Evolutionary conservation across 1,140 invertebrate genomes (phyloP), one percentile per base, ranked within the genome.

Genomic region (Lutraria rhynchaena): DNA sequence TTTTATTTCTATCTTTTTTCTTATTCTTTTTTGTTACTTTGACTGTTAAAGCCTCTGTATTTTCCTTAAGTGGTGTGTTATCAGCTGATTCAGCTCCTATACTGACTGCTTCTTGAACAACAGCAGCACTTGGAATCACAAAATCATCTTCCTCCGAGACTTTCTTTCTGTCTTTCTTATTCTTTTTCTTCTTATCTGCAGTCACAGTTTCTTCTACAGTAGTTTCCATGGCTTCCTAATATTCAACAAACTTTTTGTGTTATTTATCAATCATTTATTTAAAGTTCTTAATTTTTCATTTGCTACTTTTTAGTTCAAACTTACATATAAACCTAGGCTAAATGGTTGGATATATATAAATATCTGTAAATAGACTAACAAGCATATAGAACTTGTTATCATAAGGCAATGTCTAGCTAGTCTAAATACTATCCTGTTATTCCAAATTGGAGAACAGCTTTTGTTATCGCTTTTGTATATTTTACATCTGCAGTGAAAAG

Each of bases 1-100:
- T 77, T 67, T 77, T 77, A 61, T 24, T 77, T 57, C 51, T 65
- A 29, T 65, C 75, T 63, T 77, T 77, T 58, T 77, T 77, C 51
- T 77, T 41, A 41, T 77, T 77, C 61, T 67, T 77, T 67, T 67
- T 77, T 51, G 61, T n/a, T 46, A 58, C 24, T 67, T 77, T 77
- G 15, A 67, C 61, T 51, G 75, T 65, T 41, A 67, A 46, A 41
- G 75, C 60, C 0, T 77, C 75, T 67, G 75, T 77, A 33, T 65
- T 65, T 31, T 65, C 75, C 29, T 33, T 63, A 1, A 67, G 27
- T 37, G 75, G 69, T 31, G 55, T 31, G 33, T 67, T 24, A 11
- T 44, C 17, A 2, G 27, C 57, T n/a, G 44, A n/a, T 29, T 31
- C 49, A 44, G 27, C 37, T 61, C 46, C 58, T n/a, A 3, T 17